Evolutionary conservation across 1,140 invertebrate genomes (phyloP).

Genomic region (Gryon sp.): DNA sequence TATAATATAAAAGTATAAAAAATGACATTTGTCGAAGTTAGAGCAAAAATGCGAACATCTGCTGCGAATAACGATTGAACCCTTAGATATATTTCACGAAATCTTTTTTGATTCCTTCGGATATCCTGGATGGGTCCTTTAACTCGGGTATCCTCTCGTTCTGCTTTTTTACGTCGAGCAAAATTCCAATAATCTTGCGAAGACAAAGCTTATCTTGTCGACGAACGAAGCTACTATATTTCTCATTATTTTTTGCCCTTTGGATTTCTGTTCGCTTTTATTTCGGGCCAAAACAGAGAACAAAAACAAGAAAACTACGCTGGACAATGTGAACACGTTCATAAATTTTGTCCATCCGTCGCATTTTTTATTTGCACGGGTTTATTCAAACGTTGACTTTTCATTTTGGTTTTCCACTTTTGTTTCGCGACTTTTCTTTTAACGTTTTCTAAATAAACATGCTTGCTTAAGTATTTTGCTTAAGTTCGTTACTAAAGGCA

Average conservation of each 20-base stretch:
- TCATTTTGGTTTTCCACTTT: slow-evolving; percentile 18
- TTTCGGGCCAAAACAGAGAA: too few species aligned
- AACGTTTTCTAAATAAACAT: slow-evolving; percentile 27
- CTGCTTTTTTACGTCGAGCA: slow-evolving; percentile 31
- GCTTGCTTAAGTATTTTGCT: background rate
- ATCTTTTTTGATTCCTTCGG: slow-evolving; percentile 44
- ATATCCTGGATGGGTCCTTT: slow-evolving; percentile 23
- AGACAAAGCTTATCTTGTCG: slow-evolving; percentile 57
- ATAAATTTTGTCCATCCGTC: slow-evolving; percentile 27
- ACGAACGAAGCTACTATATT: slow-evolving; percentile 36
- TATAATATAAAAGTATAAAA: too few species aligned
- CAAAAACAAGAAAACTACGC: too few species aligned
- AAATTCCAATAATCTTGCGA: slow-evolving; percentile 54
- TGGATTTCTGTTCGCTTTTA: slow-evolving; percentile 27
- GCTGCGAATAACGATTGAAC: slow-evolving; percentile 26
- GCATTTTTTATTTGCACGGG: slow-evolving; percentile 9
- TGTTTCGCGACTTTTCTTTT: too few species aligned
- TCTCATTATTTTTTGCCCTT: slow-evolving; percentile 52
- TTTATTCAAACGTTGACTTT: slow-evolving; percentile 9
- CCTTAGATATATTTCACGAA: slow-evolving; percentile 43
- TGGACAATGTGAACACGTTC: background rate
- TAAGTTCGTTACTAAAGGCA: slow-evolving; percentile 12
- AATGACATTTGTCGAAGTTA: too few species aligned
- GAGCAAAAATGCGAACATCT: too few species aligned
- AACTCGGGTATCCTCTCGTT: slow-evolving; percentile 7